Percentiles rank a stretch among this genome's conserved stretches.
Conservation (phyloP, 1,140 invertebrate genomes). For the Anastatus disparis region DNA sequence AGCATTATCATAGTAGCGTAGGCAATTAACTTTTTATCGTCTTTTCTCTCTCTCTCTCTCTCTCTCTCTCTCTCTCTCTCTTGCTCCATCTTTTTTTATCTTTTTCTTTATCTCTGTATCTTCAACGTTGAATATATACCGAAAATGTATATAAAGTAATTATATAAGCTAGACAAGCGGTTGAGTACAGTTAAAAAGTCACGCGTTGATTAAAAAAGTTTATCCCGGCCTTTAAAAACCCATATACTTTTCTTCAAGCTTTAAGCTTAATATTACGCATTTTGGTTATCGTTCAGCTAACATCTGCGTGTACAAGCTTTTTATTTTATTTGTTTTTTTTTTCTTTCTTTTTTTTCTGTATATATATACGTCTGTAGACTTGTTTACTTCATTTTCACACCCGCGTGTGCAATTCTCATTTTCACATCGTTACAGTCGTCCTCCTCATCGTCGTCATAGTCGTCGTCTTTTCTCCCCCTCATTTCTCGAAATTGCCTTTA, state of each 20-base stretch:
- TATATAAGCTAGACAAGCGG: no score
- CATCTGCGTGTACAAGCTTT: no score
- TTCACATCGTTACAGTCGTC: slow-evolving; percentile 1
- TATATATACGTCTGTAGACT: neutral
- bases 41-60: neutral
- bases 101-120: no score
- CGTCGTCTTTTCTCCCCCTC: no score
- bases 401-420: slow-evolving; percentile 16
- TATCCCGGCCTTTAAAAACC: slow-evolving; percentile 2
- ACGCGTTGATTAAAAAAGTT: slow-evolving; percentile 32
- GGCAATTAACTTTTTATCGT: no score
- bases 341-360: no score
- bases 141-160: no score
- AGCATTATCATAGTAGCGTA: no score
- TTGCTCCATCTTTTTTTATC: no score
- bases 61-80: neutral
- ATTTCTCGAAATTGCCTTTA: slow-evolving; percentile 15
- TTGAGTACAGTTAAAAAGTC: no score
- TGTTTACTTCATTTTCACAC: slow-evolving; percentile 24
- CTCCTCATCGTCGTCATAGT: neutral
- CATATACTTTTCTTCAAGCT: neutral
- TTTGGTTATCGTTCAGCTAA: neutral
- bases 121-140: no score
- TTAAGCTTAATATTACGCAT: slow-evolving; percentile 12
- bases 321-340: no score